Conservation (phyloP, 2,888 invertebrate genomes). For the Microctonus hyperodae region DNA sequence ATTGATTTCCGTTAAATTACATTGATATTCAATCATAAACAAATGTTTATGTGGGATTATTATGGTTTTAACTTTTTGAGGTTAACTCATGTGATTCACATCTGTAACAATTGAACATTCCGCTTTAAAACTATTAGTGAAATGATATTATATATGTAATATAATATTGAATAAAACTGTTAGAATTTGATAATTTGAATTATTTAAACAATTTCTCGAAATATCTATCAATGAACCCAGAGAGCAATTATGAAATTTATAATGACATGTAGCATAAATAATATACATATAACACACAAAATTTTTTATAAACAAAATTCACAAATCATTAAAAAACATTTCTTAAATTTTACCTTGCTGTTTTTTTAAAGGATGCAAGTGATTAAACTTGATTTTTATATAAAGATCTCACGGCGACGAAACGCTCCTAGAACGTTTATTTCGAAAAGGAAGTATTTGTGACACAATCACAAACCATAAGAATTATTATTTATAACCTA, state of each 20-base stretch:
- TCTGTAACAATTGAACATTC: neutral
- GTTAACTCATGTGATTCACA: conserved; percentile 22
- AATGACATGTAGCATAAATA: neutral
- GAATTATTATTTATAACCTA: neutral
- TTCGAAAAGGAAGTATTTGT: conserved; percentile 37
- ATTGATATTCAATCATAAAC: too few relatives aligned
- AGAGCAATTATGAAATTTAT: neutral
- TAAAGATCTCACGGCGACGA: conserved; percentile 30
- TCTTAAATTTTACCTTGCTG: conserved; percentile 38
- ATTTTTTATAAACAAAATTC: conserved; percentile 18
- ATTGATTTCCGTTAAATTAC: too few relatives aligned
- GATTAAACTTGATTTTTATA: conserved; percentile 49
- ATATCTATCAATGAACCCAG: neutral
- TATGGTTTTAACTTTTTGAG: conserved; percentile 2
- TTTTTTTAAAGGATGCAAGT: conserved; percentile 34
- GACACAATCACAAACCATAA: neutral
- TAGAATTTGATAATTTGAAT: neutral
- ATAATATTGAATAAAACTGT: neutral
- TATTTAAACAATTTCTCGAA: neutral
- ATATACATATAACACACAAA: conserved; percentile 18
- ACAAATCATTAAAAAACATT: conserved; percentile 32
- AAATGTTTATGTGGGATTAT: too few relatives aligned
- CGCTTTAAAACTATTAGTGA: neutral
- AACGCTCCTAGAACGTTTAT: conserved; percentile 37
- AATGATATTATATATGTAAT: neutral